Conservation (phyloP, 2,797 vertebrate genomes). For the Spatula versicolor region DNA sequence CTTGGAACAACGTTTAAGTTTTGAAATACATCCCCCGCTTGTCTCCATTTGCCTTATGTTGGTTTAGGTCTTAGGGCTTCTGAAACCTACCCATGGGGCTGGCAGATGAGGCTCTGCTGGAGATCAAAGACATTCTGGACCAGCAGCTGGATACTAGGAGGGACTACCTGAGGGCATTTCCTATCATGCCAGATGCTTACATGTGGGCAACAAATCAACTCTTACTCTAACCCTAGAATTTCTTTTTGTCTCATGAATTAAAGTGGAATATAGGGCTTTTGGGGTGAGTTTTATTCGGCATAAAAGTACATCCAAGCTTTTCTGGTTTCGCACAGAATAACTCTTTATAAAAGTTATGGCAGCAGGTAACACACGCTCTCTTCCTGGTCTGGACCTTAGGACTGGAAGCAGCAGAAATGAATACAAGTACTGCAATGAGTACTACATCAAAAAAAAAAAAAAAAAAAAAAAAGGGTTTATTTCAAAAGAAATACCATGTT, state of each 20-base stretch:
- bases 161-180: background rate
- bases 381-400: background rate
- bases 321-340: background rate
- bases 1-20: background rate
- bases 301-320: background rate
- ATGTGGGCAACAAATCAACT: background rate
- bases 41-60: background rate
- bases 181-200: background rate
- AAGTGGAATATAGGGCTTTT: background rate
- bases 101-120: background rate
- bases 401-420: background rate
- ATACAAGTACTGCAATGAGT: background rate
- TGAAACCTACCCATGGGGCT: background rate
- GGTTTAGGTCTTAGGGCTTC: background rate
- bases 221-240: background rate
- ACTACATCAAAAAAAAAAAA: background rate
- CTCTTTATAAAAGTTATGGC: background rate
- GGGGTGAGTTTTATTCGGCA: background rate
- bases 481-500: background rate
- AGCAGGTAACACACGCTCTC: background rate
- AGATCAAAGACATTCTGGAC: slow-evolving; percentile 51
- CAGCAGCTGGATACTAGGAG: slow-evolving; percentile 3
- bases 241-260: background rate
- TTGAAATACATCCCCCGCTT: background rate
- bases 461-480: background rate